phyloP scores from a whole-genome alignment of 2,113 vertebrate genomes.

The Indri indri region DNA sequence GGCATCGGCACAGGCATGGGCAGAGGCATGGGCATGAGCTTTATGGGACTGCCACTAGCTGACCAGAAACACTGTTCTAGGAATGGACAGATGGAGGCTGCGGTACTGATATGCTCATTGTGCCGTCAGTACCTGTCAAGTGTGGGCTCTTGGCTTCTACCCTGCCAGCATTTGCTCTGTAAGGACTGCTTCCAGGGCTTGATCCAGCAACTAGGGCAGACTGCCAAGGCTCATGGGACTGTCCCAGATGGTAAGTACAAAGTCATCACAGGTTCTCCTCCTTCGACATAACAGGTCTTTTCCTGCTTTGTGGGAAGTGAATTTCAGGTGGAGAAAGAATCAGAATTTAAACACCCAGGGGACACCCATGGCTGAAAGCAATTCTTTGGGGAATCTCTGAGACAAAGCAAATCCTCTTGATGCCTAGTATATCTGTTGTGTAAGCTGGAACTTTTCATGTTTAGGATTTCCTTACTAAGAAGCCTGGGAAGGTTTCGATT shows the following conservation, averaged over 20 bases:
- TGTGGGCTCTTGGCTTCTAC: slow-evolving; percentile 82
- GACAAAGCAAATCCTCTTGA: slow-evolving; percentile 58
- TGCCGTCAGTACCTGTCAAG: slow-evolving; percentile 87
- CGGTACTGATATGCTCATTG: slow-evolving; percentile 85
- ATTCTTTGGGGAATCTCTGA: slow-evolving; percentile 55
- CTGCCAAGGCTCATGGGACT: not conserved
- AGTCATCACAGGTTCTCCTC: not conserved
- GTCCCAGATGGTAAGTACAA: slow-evolving; percentile 49
- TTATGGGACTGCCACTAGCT: not conserved
- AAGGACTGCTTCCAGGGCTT: slow-evolving; percentile 69
- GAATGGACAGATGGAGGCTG: slow-evolving; percentile 36
- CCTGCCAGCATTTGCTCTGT: slow-evolving; percentile 84
- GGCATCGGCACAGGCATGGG: not conserved
- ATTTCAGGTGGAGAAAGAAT: slow-evolving; percentile 53
- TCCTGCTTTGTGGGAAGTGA: slow-evolving; percentile 30
- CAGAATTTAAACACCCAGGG: slow-evolving; percentile 49
- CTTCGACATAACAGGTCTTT: not conserved
- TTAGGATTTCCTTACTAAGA: slow-evolving; percentile 55
- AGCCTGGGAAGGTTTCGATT: slow-evolving; percentile 38
- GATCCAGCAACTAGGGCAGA: not conserved
- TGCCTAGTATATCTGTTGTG: slow-evolving; percentile 53
- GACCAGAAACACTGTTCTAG: not conserved
- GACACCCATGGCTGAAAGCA: slow-evolving; percentile 43
- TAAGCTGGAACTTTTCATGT: slow-evolving; percentile 44
- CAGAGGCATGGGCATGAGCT: not conserved